A percentile compares a stretch with the other conserved stretches of the same genome.
Conservation (phyloP, 2,888 invertebrate genomes). For the Eupithecia vulgata region DNA sequence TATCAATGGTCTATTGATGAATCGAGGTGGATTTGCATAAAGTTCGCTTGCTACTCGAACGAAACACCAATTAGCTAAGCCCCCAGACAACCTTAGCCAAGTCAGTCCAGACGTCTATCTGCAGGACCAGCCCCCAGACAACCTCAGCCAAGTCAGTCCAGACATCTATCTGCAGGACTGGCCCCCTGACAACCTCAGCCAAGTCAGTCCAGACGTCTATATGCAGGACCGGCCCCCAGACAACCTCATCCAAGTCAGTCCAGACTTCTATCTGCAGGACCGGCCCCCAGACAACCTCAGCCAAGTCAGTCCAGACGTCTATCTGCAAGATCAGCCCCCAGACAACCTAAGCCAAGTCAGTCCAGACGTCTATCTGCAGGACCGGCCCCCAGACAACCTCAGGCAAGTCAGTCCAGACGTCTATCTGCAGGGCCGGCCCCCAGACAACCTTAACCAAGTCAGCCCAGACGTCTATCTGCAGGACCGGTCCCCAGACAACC, state of each 20-base stretch:
- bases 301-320: constrained; percentile 28
- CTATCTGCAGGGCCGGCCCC: constrained; percentile 44
- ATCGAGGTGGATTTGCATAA: background rate
- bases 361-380: constrained; percentile 49
- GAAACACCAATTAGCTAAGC: background rate
- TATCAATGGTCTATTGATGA: background rate
- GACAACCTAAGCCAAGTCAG: background rate
- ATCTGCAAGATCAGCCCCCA: constrained; percentile 43
- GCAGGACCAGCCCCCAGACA: constrained; percentile 52
- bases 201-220: constrained; percentile 28
- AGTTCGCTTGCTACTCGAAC: background rate
- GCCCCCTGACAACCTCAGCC: background rate
- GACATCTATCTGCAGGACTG: constrained; percentile 48
- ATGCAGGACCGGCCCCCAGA: constrained; percentile 51
- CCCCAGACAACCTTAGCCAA: background rate
- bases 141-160: background rate
- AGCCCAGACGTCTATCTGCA: constrained; percentile 44
- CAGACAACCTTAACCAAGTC: background rate
- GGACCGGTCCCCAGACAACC: constrained; percentile 44
- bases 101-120: constrained; percentile 29
- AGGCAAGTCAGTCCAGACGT: constrained; percentile 26
- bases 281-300: background rate
- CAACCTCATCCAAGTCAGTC: background rate
- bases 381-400: constrained; percentile 33
- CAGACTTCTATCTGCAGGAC: constrained; percentile 53